Conservation (phyloP, 2,888 invertebrate species). For the Anarsia innoxiella region DNA sequence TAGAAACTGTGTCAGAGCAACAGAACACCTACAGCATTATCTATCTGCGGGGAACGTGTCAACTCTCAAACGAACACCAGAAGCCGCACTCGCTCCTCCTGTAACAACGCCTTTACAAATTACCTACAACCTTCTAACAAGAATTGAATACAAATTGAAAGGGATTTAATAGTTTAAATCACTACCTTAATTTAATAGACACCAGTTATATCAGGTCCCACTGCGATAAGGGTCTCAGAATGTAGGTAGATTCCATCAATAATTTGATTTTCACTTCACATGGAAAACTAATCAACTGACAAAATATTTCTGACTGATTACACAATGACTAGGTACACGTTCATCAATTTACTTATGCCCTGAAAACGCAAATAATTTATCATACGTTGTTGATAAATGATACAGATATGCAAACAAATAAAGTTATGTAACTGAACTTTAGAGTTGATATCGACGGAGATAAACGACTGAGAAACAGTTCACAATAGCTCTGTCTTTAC, state of each 20-base stretch:
- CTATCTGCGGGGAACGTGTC: constrained; percentile 9
- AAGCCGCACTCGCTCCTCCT: constrained; percentile 18
- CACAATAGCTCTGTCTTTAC: constrained; percentile 13
- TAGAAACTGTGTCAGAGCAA: constrained; percentile 48
- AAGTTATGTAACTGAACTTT: no score
- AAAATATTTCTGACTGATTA: constrained; percentile 17
- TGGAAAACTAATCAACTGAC: constrained; percentile 16
- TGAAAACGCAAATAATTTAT: no score
- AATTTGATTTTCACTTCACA: no score
- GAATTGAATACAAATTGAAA: constrained; percentile 26
- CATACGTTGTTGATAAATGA: no score
- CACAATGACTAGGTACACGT: no score
- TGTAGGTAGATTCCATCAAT: no score
- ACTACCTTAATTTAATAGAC: no score
- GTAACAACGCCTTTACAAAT: constrained; percentile 26
- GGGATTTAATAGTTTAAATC: not conserved
- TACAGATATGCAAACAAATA: no score
- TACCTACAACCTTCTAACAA: constrained; percentile 22
- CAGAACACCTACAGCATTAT: not conserved
- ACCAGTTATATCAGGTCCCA: no score
- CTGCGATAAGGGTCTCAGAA: constrained; percentile 14
- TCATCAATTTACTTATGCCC: no score
- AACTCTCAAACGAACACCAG: constrained; percentile 16
- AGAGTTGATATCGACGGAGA: no score
- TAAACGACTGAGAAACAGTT: no score